A percentile compares a stretch with the other conserved stretches of the same genome.
These are phyloP conservation scores for Isurus oxyrinchus DNA, from an alignment of 2,113 vertebrate genomes.

Conservation along the genomic window DNA sequence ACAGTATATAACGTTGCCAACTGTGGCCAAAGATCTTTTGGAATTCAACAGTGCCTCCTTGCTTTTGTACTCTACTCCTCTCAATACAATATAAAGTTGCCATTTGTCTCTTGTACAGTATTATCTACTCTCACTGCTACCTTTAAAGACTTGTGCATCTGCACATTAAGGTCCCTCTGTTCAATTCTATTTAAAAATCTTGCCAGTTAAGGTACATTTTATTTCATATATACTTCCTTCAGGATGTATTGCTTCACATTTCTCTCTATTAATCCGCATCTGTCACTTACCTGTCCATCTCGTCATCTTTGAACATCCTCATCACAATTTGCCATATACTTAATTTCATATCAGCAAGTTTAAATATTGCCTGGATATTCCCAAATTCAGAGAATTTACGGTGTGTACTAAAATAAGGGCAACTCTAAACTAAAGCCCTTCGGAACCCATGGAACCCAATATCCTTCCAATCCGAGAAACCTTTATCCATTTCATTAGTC, in stretches of 20 bases:
- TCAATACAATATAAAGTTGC: not conserved
- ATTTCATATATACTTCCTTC: not conserved
- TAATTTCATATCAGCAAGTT: not conserved
- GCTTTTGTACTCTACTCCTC: not conserved
- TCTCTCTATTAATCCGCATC: not conserved
- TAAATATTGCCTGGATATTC: not conserved
- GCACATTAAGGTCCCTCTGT: not conserved
- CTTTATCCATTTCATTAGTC: not conserved
- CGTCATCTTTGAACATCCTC: not conserved
- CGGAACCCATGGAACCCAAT: not conserved
- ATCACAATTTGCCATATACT: not conserved
- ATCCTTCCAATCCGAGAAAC: not conserved
- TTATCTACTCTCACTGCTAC: not conserved
- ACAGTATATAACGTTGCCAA: not conserved
- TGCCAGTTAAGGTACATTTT: not conserved
- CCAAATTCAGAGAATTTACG: not conserved
- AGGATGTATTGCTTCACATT: not conserved
- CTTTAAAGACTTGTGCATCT: not conserved
- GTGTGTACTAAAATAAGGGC: not conserved
- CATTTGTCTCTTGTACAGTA: not conserved
- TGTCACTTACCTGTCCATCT: not conserved
- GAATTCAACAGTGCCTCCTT: not conserved
- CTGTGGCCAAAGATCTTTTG: not conserved
- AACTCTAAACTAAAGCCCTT: not conserved
- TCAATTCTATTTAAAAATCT: not conserved